Evolutionary conservation across 2,113 vertebrate genomes (phyloP).

Genomic region (Ochotona princeps): DNA sequence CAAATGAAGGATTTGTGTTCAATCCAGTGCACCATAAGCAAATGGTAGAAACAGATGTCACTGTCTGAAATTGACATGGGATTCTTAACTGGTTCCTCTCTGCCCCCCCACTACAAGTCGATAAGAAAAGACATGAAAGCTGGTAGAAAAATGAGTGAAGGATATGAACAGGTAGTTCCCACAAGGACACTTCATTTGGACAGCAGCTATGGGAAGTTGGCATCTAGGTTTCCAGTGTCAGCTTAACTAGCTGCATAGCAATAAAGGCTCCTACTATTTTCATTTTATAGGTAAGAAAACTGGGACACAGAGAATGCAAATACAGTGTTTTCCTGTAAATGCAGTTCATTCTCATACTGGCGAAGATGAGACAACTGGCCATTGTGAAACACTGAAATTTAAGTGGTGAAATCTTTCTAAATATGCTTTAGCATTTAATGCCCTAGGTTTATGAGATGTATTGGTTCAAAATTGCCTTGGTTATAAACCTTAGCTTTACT

Average conservation of each 20-base stretch:
- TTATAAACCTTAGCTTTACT: constrained; percentile 8
- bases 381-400: neutral
- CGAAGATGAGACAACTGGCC: neutral
- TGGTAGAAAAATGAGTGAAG: neutral
- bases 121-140: neutral
- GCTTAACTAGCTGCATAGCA: no score
- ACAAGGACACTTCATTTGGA: neutral
- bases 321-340: neutral
- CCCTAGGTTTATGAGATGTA: neutral
- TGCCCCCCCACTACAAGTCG: neutral
- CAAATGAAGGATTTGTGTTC: constrained; percentile 23
- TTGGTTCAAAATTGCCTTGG: neutral
- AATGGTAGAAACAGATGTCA: neutral
- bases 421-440: neutral
- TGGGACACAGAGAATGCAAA: neutral
- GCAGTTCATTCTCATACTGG: neutral
- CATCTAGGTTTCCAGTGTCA: no score
- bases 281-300: constrained; percentile 4
- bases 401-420: neutral
- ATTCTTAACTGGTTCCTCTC: neutral
- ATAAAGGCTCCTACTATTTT: no score
- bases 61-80: neutral
- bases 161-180: neutral
- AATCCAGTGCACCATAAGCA: constrained; percentile 3
- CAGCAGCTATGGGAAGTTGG: neutral